Conservation (phyloP, 2,797 vertebrate species). For the Macrochelys suwanniensis region DNA sequence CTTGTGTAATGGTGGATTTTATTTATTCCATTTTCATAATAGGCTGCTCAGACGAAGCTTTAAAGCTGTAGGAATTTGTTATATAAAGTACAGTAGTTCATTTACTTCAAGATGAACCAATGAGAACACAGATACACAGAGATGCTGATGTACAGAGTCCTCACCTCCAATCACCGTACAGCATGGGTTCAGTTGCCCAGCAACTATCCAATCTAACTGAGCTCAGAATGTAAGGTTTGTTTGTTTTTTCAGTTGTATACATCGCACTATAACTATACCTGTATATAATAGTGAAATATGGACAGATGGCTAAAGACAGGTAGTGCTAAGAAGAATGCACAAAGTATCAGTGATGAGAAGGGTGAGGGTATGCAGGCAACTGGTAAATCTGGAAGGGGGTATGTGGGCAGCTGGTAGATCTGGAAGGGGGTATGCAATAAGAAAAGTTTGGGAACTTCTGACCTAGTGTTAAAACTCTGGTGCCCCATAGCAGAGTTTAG, state of each 20-base stretch:
- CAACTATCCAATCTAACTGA: too few species aligned
- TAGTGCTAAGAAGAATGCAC: background rate
- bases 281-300: background rate
- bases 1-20: background rate
- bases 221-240: background rate
- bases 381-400: background rate
- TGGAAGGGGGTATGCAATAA: background rate
- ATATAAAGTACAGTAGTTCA: background rate
- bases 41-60: background rate
- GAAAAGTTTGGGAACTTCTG: background rate
- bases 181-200: background rate
- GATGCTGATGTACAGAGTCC: background rate
- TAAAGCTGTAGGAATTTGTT: background rate
- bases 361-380: background rate
- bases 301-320: background rate
- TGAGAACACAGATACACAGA: background rate
- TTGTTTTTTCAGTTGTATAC: background rate
- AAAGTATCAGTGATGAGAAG: background rate
- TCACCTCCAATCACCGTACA: background rate
- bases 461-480: background rate
- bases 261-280: background rate
- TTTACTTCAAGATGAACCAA: background rate
- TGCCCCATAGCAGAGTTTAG: background rate
- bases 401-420: background rate
- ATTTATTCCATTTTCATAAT: background rate